Base-by-base conservation (phyloP, 2,113 vertebrate species). In the Anolis sagrei region DNA sequence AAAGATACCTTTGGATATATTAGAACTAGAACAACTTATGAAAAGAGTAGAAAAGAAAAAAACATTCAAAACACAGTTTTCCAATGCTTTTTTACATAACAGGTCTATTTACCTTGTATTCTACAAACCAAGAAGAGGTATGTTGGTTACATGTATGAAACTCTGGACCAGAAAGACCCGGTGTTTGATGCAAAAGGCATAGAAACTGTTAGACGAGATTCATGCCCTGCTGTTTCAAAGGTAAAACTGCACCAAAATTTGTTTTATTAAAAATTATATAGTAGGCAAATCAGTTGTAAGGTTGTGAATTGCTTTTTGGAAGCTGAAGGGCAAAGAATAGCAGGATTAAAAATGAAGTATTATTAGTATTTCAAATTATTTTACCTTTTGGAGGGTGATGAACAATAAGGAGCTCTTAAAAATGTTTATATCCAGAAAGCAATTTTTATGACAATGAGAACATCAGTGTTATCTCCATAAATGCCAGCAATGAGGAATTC, bases 71-170 rank as follows among this genome's bases (percentile, higher is more conserved):
- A 39, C 11, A 81, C 54, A 86, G 76, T 16, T 21, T 75, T 51
- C 44, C 73, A 77, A 0, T 11, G 51, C 39, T 68, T 87, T 85
- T 70, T 88, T 92, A 83, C 29, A 19, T 88, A 89, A 14, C 93
- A 99, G 99, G 98, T 99, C 27, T 99, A 99, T 95, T 97, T 99
- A 89, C 99, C 99, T 6, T 99, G 98, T 91, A 97, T 99, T 87
- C 95, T 99, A 81, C 98, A 99, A 97, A 99, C 99, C 25, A 99
- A 99, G 88, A 99, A 99, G 95, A 97, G 98, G 25, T 99, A 99
- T 0, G 98, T 99, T 90, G 99, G 98, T 89, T 99, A 99, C 90
- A 99, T 99, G 98, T 99, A 99, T 91, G 98, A 99, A 94, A 98
- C 96, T 86, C 92, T 98, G 87, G 98, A 98, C 70, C 99, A 99